A percentile compares a stretch with the other conserved stretches of the same genome.
Conservation (phyloP, 2,113 vertebrate genomes). For the Grammomys dolichurus region DNA sequence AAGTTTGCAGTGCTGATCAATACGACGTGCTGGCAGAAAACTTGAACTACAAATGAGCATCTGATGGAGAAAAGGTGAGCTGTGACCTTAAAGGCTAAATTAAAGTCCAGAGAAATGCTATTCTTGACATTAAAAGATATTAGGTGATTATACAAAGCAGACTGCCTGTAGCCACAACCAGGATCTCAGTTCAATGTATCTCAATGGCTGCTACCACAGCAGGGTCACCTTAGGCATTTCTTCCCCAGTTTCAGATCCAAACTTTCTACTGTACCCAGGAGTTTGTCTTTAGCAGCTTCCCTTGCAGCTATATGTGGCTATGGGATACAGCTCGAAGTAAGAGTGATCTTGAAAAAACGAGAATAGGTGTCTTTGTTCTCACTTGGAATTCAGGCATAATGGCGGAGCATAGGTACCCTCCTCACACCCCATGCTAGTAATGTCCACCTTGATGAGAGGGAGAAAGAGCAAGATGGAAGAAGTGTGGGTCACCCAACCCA, state of each 20-base stretch:
- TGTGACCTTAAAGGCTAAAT: background rate
- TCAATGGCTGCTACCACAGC: fast-evolving
- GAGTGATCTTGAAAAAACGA: background rate
- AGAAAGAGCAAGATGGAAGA: background rate
- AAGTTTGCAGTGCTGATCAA: background rate
- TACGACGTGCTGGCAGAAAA: fast-evolving
- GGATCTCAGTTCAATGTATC: too few relatives aligned
- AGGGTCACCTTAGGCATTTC: fast-evolving
- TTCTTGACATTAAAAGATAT: background rate
- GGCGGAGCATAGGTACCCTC: background rate
- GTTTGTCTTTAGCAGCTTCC: background rate
- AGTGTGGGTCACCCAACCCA: background rate
- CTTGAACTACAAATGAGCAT: background rate
- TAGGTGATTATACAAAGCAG: background rate
- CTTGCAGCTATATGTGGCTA: background rate
- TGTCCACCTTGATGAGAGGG: background rate
- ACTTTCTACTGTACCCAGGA: background rate
- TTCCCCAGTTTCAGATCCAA: background rate
- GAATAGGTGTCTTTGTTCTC: background rate
- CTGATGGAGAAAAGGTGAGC: background rate
- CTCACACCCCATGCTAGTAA: background rate
- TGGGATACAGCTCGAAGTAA: background rate
- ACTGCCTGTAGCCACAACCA: too few relatives aligned
- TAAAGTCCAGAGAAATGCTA: background rate
- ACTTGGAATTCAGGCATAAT: background rate